Evolutionary conservation across 2,888 invertebrate species (phyloP), one percentile per base, ranked within the genome.

Genomic region (Matsumyia berberina): DNA sequence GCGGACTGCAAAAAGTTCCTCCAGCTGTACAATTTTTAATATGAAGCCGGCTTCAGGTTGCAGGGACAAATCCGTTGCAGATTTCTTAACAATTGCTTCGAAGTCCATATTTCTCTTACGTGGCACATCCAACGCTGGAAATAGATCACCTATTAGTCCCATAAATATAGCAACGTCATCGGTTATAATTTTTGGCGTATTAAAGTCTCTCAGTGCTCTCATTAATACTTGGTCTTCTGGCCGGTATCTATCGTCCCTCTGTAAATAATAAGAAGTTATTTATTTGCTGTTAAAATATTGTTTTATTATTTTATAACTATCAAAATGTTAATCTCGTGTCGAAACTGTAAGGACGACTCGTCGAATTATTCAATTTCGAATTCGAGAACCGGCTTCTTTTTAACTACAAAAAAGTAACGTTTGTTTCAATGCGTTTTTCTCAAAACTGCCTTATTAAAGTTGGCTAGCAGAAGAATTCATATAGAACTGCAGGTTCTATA

Each of bases 221-320:
- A 98, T 98, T 58, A 98, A 91, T 39, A 97, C 97, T 93, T 98
- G 97, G 91, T 98, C 98, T 92, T 98, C 98, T 0, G 97, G 96
- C 37, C 96, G 93, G 31, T 92, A 92, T 64, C 95, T 93, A 89
- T 96, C 96, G 66, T 95, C 94, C 87, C 96, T 93, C 94, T 94
- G 86, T 8, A 80, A 69, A 82, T n/a, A 9, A 12, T 6, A 31
- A 24, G 11, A 5, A 15, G n/a, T n/a, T n/a, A n/a, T n/a, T n/a
- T n/a, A n/a, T 24, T 24, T 24, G 24, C 24, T 24, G 1, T 24
- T 24, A 4, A 24, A 24, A 24, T 24, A 3, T 24, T n/a, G n/a
- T n/a, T n/a, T n/a, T n/a, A n/a, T n/a, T n/a, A n/a, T n/a, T n/a
- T n/a, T n/a, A n/a, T n/a, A n/a, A n/a, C n/a, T n/a, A n/a, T n/a